Conservation (phyloP, 2,797 vertebrate species). For the Fringilla coelebs region DNA sequence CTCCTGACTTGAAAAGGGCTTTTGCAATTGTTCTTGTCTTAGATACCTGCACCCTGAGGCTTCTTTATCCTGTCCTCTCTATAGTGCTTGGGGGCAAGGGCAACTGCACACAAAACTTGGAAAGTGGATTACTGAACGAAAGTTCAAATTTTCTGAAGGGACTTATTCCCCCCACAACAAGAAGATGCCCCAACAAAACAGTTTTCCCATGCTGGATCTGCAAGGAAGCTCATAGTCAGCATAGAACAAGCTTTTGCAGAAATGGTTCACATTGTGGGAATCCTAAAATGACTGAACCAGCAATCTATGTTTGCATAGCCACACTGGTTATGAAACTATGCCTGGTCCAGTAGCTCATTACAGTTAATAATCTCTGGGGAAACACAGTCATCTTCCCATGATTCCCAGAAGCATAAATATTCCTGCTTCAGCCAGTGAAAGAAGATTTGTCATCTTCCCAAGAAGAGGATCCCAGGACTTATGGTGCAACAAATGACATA, state of each 20-base stretch:
- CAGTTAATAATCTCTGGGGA: neutral
- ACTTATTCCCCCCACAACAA: neutral
- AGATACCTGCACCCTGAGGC: neutral
- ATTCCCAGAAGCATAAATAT: neutral
- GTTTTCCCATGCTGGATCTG: neutral
- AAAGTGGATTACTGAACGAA: neutral
- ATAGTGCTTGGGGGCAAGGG: neutral
- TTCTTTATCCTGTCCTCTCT: neutral
- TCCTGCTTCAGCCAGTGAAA: neutral
- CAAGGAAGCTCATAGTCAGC: neutral
- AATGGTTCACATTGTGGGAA: neutral
- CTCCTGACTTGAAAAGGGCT: neutral
- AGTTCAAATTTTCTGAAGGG: neutral
- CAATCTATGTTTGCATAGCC: neutral
- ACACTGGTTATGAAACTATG: neutral
- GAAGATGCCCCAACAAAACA: neutral
- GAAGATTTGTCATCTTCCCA: slow-evolving; percentile 5
- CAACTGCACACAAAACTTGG: neutral
- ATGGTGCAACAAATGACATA: neutral
- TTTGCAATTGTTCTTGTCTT: neutral
- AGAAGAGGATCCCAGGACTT: neutral
- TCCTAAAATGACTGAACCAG: neutral
- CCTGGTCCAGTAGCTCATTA: neutral
- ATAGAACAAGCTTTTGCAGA: neutral
- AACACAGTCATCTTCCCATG: neutral